Evolutionary conservation across 2,888 invertebrate species (phyloP), one percentile per base, ranked within the genome.

Genomic region (Bombylius major): DNA sequence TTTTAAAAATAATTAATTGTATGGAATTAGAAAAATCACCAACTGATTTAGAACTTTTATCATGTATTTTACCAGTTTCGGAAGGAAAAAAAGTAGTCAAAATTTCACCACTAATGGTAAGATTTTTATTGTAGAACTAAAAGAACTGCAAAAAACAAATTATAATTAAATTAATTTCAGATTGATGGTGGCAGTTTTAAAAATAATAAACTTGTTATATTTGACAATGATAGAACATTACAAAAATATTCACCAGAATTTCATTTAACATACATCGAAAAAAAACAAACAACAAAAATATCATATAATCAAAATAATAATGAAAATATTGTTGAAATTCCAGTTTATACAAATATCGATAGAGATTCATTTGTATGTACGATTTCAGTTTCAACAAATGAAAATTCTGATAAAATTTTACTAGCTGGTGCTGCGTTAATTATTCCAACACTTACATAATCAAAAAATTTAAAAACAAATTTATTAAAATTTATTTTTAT

Each of bases 361-460:
- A 63, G 73, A 0, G 69, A 71, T 33, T 65, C 63, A n/a, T 52
- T 72, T 0, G 65, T 74, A 36, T 72, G 72, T 44, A 65, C 68
- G 36, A 55, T 74, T 32, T 65, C 68, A 32, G 58, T 72, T 34
- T 58, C 63, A 5, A 64, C 67, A 1, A 56, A 61, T 6, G 66
- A 65, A 53, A 61, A 62, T 1, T 34, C 62, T 0, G 69, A 72
- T 31, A 64, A 67, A 6, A 62, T 73, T 23, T 60, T 71, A 6
- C 47, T 72, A 7, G 70, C 73, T 5, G 73, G 73, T 34, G 69
- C 70, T 4, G 73, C 73, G 0, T 60, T 74, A 4, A 67, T 72
- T 57, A 66, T 73, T 8, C 64, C 67, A 0, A 59, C 39, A 42
- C 8, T 42, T 4, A 42, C 11, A 5, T 42, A 42, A 42, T 11